Conservation (phyloP, 2,797 vertebrate species). For the Gobio occitaniae region DNA sequence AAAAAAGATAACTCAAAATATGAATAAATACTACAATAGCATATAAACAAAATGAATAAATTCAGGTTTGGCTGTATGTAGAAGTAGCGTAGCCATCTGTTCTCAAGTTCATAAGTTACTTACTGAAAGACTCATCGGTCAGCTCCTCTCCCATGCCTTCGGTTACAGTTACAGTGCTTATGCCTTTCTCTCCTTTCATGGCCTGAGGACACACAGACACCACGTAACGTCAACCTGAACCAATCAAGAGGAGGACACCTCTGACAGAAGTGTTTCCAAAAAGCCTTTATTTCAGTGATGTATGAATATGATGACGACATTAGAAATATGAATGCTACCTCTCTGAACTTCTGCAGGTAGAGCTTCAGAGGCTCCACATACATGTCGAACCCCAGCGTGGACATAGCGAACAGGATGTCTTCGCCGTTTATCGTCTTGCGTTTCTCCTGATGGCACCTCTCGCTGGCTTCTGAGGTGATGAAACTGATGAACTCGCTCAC, state of each 20-base stretch:
- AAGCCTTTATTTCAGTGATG: neutral
- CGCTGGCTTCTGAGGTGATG: conserved; percentile 97
- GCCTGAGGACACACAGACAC: conserved; percentile 77
- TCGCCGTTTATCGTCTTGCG: conserved; percentile 99
- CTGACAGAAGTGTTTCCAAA: neutral
- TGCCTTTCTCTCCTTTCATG: conserved; percentile 99
- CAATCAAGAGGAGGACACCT: no score
- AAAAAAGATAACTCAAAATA: neutral
- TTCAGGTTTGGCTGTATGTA: neutral
- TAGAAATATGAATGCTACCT: conserved; percentile 77
- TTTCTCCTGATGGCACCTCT: conserved; percentile 98
- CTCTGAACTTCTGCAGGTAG: conserved; percentile 98
- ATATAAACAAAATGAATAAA: neutral
- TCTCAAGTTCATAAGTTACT: conserved; percentile 67
- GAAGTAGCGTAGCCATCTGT: neutral
- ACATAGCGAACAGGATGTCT: conserved; percentile 99
- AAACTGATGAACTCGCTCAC: conserved; percentile 99
- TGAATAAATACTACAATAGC: neutral
- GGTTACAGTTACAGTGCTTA: conserved; percentile 83
- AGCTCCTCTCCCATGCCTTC: conserved; percentile 94
- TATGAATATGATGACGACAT: neutral
- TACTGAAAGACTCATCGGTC: conserved; percentile 94
- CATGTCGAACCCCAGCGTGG: conserved; percentile 97
- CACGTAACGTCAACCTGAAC: neutral
- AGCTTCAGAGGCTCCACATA: conserved; percentile 98